Evolutionary conservation across 2,113 vertebrate genomes (phyloP), one percentile per base, ranked within the genome.

Genomic region (Malurus elegans): DNA sequence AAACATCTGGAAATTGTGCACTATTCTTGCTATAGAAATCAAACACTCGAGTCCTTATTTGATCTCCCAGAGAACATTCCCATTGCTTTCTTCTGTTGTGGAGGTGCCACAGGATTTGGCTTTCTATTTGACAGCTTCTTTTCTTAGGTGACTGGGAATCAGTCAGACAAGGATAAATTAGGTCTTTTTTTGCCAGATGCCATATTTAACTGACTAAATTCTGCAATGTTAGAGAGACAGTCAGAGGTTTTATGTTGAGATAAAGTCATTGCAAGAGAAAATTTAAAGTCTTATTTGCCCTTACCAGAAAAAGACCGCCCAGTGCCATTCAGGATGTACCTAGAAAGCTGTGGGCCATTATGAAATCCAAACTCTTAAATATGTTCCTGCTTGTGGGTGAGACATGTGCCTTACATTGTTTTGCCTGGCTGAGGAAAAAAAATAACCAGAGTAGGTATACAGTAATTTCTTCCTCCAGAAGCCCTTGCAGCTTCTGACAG

Each of bases 1-100:
- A 90, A 94, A 81, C 88, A 94, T 88, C 86, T 96, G 84, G 83
- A 88, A 94, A 91, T 78, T 76, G 58, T 93, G 69, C 79, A 34
- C 28, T 65, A 40, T 81, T 94, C 79, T 92, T 76, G 34, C 79
- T 58, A 18, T 1, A 73, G 94, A 86, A 96, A 83, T 90, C 75
- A 94, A 92, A 95, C 34, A 67, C 54, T 85, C 2, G 12, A 94
- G 86, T 88, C 88, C 92, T 82, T 60, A 92, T 91, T 95, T 93
- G 90, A 95, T 94, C 94, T 95, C 88, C 19, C 54, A 92, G 34
- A 17, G 64, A 93, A 78, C 34, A 60, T 62, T 93, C 82, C 50
- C 47, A 47, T 69, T 83, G 54, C 88, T 94, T 93, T 94, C 51
- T 88, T 90, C 86, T 80, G 58, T 21, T 86, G 19, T 80, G 78